Evolutionary conservation across 2,797 vertebrate genomes (phyloP).

Genomic region (Triplophysa yarkandensis): DNA sequence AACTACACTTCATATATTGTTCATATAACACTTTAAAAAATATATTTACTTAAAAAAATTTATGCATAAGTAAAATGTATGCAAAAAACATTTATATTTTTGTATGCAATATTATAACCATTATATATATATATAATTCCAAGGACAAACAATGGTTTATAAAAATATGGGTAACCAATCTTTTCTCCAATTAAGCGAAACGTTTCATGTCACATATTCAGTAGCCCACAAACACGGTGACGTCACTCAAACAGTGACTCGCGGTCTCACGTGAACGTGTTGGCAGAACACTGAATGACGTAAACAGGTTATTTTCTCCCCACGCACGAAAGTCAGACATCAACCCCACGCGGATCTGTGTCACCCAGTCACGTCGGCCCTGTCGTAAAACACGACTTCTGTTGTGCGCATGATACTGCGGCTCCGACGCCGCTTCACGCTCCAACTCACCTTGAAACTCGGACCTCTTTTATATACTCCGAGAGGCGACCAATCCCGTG

Average conservation of each 20-base stretch:
- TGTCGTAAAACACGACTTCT: slow-evolving; percentile 60
- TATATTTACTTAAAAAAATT: no score
- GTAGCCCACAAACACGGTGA: slow-evolving; percentile 22
- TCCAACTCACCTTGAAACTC: slow-evolving; percentile 92
- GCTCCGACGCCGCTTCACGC: slow-evolving; percentile 80
- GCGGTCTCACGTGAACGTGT: neutral
- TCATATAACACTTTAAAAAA: no score
- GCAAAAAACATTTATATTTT: no score
- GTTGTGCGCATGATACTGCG: slow-evolving; percentile 98
- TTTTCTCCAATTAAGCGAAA: no score
- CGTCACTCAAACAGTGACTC: slow-evolving; percentile 23
- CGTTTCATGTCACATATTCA: no score
- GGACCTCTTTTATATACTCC: slow-evolving; percentile 66
- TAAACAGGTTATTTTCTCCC: slow-evolving; percentile 36
- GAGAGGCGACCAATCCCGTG: slow-evolving; percentile 73
- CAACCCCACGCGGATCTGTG: neutral
- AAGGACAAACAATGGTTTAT: no score
- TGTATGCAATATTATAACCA: no score
- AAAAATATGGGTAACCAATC: no score
- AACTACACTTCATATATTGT: no score
- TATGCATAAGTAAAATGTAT: no score
- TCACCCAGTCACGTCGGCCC: no score
- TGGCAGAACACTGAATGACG: slow-evolving; percentile 18
- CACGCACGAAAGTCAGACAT: slow-evolving; percentile 3
- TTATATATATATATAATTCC: no score